phyloP scores from a whole-genome alignment of 2,888 invertebrate genomes.

The Calameuta pallipes region DNA sequence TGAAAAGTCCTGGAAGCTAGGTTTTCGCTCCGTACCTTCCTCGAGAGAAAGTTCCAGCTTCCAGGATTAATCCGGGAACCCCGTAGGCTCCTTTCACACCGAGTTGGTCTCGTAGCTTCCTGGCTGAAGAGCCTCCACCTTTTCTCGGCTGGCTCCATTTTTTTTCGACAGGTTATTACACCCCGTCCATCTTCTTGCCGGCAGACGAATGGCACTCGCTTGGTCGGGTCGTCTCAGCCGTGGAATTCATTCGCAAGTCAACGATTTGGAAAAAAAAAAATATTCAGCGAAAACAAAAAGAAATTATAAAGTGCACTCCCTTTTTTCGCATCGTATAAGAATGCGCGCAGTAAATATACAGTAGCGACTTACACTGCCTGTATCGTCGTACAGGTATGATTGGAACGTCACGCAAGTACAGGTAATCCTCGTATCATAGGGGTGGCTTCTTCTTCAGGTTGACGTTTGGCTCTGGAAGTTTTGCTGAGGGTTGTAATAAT shows the following conservation, averaged over 20 bases:
- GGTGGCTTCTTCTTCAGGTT: neutral
- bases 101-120: neutral
- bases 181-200: neutral
- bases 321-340: neutral
- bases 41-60: conserved; percentile 36
- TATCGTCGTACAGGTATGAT: neutral
- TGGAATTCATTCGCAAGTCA: neutral
- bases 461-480: neutral
- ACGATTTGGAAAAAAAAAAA: too few relatives aligned
- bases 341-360: neutral
- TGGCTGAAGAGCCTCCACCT: conserved; percentile 5
- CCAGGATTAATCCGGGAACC: conserved; percentile 33
- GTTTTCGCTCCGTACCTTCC: conserved; percentile 31
- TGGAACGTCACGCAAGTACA: neutral
- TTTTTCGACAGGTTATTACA: neutral
- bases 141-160: neutral
- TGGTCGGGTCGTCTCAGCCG: neutral
- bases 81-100: conserved; percentile 15
- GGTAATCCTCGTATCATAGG: neutral
- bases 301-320: too few relatives aligned
- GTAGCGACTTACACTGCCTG: neutral
- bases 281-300: too few relatives aligned
- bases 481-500: neutral
- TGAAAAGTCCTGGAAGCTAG: conserved; percentile 38
- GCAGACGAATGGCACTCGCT: neutral